Conservation (phyloP, 2,888 invertebrate species). For the Pollenia griseotomentosa region DNA sequence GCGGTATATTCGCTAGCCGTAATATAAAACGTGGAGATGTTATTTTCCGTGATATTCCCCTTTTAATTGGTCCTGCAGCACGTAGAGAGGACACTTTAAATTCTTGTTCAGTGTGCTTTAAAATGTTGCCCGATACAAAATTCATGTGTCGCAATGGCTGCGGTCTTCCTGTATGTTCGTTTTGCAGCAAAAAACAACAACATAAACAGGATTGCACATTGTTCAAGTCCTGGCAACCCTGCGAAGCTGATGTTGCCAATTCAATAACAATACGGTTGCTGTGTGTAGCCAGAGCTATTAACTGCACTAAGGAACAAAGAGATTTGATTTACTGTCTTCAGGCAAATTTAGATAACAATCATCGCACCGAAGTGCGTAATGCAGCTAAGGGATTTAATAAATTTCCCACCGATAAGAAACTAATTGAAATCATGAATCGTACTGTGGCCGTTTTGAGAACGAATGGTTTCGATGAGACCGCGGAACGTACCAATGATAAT, state of each 20-base stretch:
- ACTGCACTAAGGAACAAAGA: constrained; percentile 81
- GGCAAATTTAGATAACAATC: constrained; percentile 82
- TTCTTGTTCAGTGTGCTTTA: constrained; percentile 88
- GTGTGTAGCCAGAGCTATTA: constrained; percentile 81
- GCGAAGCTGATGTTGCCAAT: constrained; percentile 83
- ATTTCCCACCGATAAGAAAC: constrained; percentile 82
- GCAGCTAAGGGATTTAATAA: constrained; percentile 81
- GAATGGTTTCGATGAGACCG: constrained; percentile 83
- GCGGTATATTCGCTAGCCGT: constrained; percentile 89
- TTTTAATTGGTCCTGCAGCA: constrained; percentile 89
- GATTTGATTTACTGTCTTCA: constrained; percentile 82
- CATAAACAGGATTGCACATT: constrained; percentile 88
- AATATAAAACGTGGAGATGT: constrained; percentile 88
- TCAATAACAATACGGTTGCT: constrained; percentile 81
- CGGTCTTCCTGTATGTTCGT: constrained; percentile 88
- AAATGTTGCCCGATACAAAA: constrained; percentile 83
- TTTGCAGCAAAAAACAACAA: constrained; percentile 86
- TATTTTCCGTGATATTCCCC: constrained; percentile 89
- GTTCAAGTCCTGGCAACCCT: constrained; percentile 86
- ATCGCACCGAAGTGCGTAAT: constrained; percentile 81
- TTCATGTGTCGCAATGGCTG: constrained; percentile 87
- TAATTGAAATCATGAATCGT: constrained; percentile 82
- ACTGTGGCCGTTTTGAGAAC: constrained; percentile 83
- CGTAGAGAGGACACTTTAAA: constrained; percentile 85
- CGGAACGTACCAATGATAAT: constrained; percentile 80